Evolutionary conservation across 2,797 vertebrate species (phyloP), one percentile per base, ranked within the genome.

Genomic region (Oreochromis mossambicus): DNA sequence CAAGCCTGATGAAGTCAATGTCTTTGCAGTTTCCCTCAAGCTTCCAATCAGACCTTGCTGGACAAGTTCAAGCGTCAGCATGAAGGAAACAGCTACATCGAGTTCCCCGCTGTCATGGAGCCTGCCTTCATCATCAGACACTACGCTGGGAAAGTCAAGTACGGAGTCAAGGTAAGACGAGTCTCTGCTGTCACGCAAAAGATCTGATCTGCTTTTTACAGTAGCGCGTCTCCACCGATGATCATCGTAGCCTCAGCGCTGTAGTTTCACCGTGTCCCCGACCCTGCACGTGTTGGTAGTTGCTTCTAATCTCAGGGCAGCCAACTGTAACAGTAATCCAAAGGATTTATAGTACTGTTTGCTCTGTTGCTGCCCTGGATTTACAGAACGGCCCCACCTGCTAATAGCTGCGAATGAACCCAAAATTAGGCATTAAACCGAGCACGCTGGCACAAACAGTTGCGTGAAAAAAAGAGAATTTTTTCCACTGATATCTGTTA

Each of bases 101-200:
- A 99, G 92, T 99, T 99, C 90, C 98, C 98, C 1, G 96, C 99
- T 0, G 98, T 99, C 90, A 98, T 99, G 99, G 98, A 99, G 90
- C 97, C 98, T 0, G 99, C 98, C 55, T 99, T 99, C 94, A 99
- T 99, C 83, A 99, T 99, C 94, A 96, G 95, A 38, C 99, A 99
- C 95, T 99, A 99, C 1, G 98, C 99, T 0, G 99, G 99, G 82
- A 99, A 99, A 95, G 99, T 99, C 91, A 99, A 99, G 90, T 99
- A 99, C 1, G 97, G 98, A 15, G 97, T 99, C 90, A 99, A 99
- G 98, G 99, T 99, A 19, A 50, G 68, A 48, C 5, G 4, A 19
- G 43, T 75, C 43, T 73, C 43, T 48, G 15, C 68, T 73, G 6
- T 78, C 36, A 58, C 58, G 38, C 38, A 24, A 78, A 56, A 78